Percentiles rank a stretch among this genome's conserved stretches.
phyloP scores from a whole-genome alignment of 2,113 vertebrate species.

The Pseudonaja textilis region DNA sequence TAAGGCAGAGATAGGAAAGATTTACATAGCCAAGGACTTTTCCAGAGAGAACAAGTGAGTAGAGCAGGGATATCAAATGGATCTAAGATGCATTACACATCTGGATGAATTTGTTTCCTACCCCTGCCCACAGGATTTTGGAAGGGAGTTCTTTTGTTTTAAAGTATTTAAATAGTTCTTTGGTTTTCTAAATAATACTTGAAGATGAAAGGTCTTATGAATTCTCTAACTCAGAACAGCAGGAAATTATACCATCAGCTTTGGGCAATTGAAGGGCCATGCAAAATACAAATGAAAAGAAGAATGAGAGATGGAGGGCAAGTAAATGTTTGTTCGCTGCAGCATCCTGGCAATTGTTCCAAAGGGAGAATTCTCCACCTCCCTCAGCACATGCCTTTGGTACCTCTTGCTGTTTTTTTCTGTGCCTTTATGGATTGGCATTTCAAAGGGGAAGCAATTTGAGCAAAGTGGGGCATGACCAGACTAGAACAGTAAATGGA shows the following conservation, averaged over 20 bases:
- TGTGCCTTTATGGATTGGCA: not conserved
- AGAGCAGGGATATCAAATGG: not conserved
- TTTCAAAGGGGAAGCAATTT: not conserved
- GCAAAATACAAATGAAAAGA: not conserved
- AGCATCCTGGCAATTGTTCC: not conserved
- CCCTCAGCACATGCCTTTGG: not conserved
- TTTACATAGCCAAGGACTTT: not conserved
- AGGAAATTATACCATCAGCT: not conserved
- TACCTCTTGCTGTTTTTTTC: not conserved
- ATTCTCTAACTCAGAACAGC: not conserved
- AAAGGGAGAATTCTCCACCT: not conserved
- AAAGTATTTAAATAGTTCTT: not conserved
- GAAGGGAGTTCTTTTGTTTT: not conserved
- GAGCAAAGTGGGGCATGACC: not conserved
- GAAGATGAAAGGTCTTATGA: not conserved
- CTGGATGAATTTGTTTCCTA: not conserved
- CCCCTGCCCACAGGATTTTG: not conserved
- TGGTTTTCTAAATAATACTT: not conserved
- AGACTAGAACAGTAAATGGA: not conserved
- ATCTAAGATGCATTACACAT: not conserved
- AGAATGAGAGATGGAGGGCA: not conserved
- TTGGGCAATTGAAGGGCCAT: not conserved
- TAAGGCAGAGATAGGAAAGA: not conserved
- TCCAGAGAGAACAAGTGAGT: not conserved
- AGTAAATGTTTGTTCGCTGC: not conserved